These are phyloP conservation scores for Mactromeris polynyma DNA, from an alignment of 2,888 invertebrate genomes.

Conservation along the genomic window DNA sequence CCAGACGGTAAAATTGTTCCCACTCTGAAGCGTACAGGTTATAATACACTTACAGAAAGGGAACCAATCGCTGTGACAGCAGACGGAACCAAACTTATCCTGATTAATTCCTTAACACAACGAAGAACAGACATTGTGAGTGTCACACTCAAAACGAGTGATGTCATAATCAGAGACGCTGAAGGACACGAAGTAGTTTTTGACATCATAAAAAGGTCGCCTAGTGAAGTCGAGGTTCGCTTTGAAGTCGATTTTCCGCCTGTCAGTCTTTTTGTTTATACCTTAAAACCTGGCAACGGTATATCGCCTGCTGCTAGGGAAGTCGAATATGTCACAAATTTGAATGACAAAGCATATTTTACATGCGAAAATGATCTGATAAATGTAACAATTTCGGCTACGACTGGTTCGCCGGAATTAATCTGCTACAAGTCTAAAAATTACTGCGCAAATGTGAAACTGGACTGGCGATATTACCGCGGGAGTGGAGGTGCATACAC, in stretches of 20 bases:
- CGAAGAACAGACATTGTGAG: slow-evolving; percentile 49
- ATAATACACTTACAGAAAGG: slow-evolving; percentile 48
- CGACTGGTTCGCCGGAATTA: slow-evolving; percentile 44
- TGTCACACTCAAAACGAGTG: slow-evolving; percentile 38
- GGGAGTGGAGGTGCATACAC: slow-evolving; percentile 65
- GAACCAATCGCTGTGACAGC: slow-evolving; percentile 29
- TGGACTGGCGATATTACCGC: slow-evolving; percentile 62
- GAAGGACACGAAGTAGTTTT: slow-evolving; percentile 40
- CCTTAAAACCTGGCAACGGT: slow-evolving; percentile 32
- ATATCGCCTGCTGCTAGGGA: not conserved
- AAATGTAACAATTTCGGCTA: slow-evolving; percentile 61
- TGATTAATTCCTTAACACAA: slow-evolving; percentile 63
- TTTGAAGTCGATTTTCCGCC: slow-evolving; percentile 62
- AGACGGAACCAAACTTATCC: slow-evolving; percentile 49
- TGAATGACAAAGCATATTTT: not conserved
- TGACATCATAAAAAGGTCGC: slow-evolving; percentile 26
- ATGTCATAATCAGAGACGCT: slow-evolving; percentile 45
- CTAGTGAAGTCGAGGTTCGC: slow-evolving; percentile 19
- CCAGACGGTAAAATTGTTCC: slow-evolving; percentile 24
- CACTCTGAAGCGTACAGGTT: slow-evolving; percentile 15
- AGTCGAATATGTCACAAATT: not conserved
- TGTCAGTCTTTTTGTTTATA: slow-evolving; percentile 55
- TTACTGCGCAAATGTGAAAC: slow-evolving; percentile 47
- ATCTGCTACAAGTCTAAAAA: slow-evolving; percentile 57
- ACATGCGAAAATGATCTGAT: slow-evolving; percentile 56